Conservation (phyloP, 2,888 invertebrate genomes). For the Bellardia bayeri region DNA sequence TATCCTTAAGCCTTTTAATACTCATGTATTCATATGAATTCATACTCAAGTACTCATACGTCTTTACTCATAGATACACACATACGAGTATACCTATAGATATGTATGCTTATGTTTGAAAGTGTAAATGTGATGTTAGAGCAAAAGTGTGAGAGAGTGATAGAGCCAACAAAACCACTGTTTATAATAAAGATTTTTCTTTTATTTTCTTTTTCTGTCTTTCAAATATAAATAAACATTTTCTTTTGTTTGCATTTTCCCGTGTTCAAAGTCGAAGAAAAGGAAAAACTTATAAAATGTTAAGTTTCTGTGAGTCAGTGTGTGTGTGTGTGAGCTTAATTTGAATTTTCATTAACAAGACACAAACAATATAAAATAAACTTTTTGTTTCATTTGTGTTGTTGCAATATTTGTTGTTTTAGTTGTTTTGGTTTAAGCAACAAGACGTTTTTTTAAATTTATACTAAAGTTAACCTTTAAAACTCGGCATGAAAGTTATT, state of each 20-base stretch:
- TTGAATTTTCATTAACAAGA: conserved; percentile 73
- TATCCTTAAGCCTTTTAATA: conserved; percentile 72
- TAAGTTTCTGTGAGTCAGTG: conserved; percentile 12
- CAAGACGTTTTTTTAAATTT: conserved; percentile 50
- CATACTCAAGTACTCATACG: background rate
- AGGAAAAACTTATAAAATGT: conserved; percentile 45
- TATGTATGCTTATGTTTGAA: background rate
- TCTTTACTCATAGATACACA: background rate
- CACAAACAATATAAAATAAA: conserved; percentile 65
- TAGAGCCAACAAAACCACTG: conserved; percentile 36
- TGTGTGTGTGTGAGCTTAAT: conserved; percentile 52
- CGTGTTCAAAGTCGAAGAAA: conserved; percentile 48
- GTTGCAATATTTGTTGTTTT: conserved; percentile 32
- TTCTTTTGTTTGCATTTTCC: conserved; percentile 57
- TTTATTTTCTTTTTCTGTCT: conserved; percentile 21
- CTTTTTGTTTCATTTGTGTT: conserved; percentile 42
- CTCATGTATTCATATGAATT: conserved; percentile 23
- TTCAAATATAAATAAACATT: conserved; percentile 48
- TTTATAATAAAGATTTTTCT: conserved; percentile 50
- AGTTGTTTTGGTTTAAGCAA: conserved; percentile 50
- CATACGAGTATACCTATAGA: background rate
- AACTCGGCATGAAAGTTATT: background rate
- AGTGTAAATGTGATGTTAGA: background rate
- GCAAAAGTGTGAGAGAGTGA: background rate
- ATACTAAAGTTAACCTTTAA: conserved; percentile 37